These are phyloP conservation scores for Macrobrachium rosenbergii DNA, from an alignment of 1,140 invertebrate species.

Conservation along the genomic window DNA sequence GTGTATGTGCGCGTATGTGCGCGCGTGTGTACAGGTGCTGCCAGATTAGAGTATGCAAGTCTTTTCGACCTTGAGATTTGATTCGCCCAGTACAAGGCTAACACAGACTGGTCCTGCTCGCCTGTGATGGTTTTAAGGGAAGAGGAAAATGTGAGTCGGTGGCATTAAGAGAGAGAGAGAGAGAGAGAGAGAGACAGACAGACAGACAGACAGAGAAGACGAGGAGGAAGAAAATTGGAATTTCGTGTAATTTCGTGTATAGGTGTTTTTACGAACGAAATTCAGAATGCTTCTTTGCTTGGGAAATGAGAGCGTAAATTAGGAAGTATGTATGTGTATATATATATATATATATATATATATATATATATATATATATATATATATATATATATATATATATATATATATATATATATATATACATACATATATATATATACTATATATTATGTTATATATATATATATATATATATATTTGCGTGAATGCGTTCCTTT, in stretches of 20 bases:
- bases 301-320: too few species aligned
- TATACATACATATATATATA: too few species aligned
- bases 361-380: slow-evolving; percentile 22
- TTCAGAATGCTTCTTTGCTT: not conserved
- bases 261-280: not conserved
- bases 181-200: not conserved
- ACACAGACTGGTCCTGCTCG: not conserved
- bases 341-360: slow-evolving; percentile 32
- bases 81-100: too few species aligned
- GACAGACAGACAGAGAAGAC: not conserved
- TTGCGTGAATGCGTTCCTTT: not conserved
- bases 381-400: not conserved
- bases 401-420: not conserved
- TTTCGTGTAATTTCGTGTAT: not conserved
- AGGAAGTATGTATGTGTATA: not conserved
- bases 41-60: not conserved
- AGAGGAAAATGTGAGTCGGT: not conserved
- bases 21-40: slow-evolving; percentile 13
- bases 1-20: slow-evolving; percentile 36
- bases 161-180: slow-evolving; percentile 12
- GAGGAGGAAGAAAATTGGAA: too few species aligned
- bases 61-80: too few species aligned
- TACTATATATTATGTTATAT: not conserved
- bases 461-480: not conserved
- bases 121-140: not conserved